Evolutionary conservation across 2,113 vertebrate genomes (phyloP).

Genomic region (Ascaphus truei): DNA sequence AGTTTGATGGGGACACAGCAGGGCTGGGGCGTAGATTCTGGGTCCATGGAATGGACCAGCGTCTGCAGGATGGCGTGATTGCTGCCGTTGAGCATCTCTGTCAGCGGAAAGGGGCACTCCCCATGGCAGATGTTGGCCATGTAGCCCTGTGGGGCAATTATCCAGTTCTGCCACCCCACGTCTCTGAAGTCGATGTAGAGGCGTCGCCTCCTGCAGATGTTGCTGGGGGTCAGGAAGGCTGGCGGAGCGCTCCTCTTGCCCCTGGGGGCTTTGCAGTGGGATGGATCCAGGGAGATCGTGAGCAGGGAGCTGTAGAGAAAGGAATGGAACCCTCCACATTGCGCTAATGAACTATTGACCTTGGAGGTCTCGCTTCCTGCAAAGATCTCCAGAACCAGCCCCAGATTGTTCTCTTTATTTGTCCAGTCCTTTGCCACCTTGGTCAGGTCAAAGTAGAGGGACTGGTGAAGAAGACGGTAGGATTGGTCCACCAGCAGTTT

Average conservation of each 20-base stretch:
- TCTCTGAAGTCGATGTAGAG: conserved; percentile 92
- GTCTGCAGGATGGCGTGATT: conserved; percentile 97
- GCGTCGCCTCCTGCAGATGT: conserved; percentile 74
- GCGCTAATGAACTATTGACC: not conserved
- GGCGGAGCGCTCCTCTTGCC: conserved; percentile 47
- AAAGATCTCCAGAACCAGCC: conserved; percentile 64
- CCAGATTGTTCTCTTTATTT: conserved; percentile 49
- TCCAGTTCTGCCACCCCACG: conserved; percentile 95
- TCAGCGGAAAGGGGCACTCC: conserved; percentile 84
- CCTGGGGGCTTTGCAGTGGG: conserved; percentile 59
- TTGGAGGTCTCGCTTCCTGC: not conserved
- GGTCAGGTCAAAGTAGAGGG: conserved; percentile 72
- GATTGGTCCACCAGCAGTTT: conserved; percentile 66
- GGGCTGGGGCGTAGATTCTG: conserved; percentile 70
- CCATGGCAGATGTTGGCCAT: conserved; percentile 92
- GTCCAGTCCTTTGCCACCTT: conserved; percentile 54
- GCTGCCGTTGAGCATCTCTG: conserved; percentile 80
- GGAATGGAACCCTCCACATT: conserved; percentile 34
- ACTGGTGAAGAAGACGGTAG: conserved; percentile 48
- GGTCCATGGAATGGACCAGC: conserved; percentile 82
- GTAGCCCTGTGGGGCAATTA: conserved; percentile 92
- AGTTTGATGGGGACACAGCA: conserved; percentile 89
- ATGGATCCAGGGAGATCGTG: conserved; percentile 71
- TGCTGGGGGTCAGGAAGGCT: conserved; percentile 46
- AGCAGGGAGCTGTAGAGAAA: conserved; percentile 65